Evolutionary conservation across 2,888 invertebrate genomes (phyloP), one percentile per base, ranked within the genome.

Genomic region (Xanthia icteritia): DNA sequence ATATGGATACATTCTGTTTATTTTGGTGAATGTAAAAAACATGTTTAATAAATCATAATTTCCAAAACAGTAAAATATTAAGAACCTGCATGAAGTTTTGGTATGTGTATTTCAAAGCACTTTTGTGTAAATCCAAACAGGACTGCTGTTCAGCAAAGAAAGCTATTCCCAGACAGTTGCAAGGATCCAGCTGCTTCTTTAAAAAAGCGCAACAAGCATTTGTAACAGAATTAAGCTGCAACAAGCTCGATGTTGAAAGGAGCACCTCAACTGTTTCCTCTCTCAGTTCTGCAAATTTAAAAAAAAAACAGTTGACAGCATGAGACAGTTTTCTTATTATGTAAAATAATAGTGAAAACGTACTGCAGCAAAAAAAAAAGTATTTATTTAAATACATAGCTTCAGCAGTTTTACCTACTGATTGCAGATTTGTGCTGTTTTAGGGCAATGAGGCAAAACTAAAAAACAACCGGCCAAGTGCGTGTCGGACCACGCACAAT

Each of bases 131-230:
- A 88, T 98, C 97, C 83, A 97, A 96, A 94, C 99, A 99, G 73
- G 98, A 98, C 94, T 99, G 99, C 89, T 98, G 98, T 92, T 99
- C 99, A 64, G 99, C 99, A 96, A 99, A 99, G 92, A 99, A 97
- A 80, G 98, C 98, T 92, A 99, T 99, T 39, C 99, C 99, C 86
- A 99, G 97, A 95, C 99, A 99, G 94, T 99, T 99, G 90, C 99
- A 99, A 0, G 99, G 99, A 94, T 99, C 98, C 74, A 99, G 97
- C 93, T 99, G 99, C 90, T 98, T 98, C 90, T 98, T 98, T 73
- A 99, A 97, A 94, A 99, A 99, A 90, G 97, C 97, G 91, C 99
- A 99, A 92, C 99, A 99, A 54, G 99, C 99, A 89, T 98, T 98
- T 63, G 98, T 98, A 60, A 99, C 99, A 87, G 98, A 98, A 89